Evolutionary conservation across 2,113 vertebrate genomes (phyloP), one percentile per base, ranked within the genome.

Genomic region (Heterotilapia buettikoferi): DNA sequence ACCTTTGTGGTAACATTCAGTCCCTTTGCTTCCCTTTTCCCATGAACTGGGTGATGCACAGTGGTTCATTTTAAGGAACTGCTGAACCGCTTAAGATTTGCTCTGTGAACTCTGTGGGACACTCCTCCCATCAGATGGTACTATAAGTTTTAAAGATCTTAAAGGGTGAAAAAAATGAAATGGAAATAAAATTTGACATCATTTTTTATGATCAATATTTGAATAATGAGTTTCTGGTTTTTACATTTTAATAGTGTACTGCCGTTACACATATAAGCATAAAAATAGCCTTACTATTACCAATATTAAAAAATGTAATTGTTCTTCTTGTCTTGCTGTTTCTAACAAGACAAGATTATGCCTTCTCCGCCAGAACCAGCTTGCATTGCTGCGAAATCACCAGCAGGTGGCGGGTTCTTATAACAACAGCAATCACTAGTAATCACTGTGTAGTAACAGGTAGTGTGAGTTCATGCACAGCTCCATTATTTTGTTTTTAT

Each of bases 391-490:
- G 59, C n/a, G 2, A 80, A 91, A 45, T 57, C 31, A 87, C 85
- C 95, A 95, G 91, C 90, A 95, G 92, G 80, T 90, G 92, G 91
- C 84, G 50, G 54, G 57, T 84, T 19, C 2, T n/a, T 21, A 33
- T 24, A 83, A 11, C 45, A 19, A 29, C 45, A 78, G 26, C 26
- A 52, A 78, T 31, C 7, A 8, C 73, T 78, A 19, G 45, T 68
- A 68, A 68, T 66, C 33, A 38, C 16, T 78, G 45, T 31, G 73
- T 11, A 52, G 9, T 26, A 19, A 50, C 45, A 31, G 26, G 21
- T 8, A 52, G 26, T 78, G 73, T n/a, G 1, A 13, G 6, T 80
- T 33, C 26, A 31, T 26, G 33, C 26, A 5, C 86, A 43, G 6
- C 10, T 45, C 24, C 18, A 78, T 14, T 85, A 26, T 85, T 71